Evolutionary conservation across 2,888 invertebrate genomes (phyloP).

Genomic region (Nomada flava): DNA sequence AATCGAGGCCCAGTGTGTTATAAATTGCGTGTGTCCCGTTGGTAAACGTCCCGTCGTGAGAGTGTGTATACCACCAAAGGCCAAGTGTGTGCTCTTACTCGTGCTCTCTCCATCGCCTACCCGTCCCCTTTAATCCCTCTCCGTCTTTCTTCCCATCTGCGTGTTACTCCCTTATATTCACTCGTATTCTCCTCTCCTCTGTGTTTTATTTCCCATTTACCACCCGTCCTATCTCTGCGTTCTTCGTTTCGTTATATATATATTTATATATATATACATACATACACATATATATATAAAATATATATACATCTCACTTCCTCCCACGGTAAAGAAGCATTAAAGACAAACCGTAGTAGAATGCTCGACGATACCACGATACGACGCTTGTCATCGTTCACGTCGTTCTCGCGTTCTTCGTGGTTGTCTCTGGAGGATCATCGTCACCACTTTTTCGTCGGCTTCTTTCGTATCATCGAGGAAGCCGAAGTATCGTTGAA

Average conservation of each 20-base stretch:
- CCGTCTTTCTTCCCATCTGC: constrained; percentile 33
- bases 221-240: not conserved
- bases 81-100: constrained; percentile 56
- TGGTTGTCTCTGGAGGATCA: constrained; percentile 20
- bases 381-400: constrained; percentile 55
- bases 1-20: constrained; percentile 22
- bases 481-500: constrained; percentile 9
- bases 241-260: not conserved
- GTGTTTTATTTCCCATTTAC: constrained; percentile 43
- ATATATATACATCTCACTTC: constrained; percentile 14
- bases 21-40: constrained; percentile 51
- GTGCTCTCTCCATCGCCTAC: constrained; percentile 16
- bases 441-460: constrained; percentile 3
- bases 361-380: constrained; percentile 63
- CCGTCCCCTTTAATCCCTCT: not conserved
- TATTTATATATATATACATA: no score
- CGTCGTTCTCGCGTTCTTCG: constrained; percentile 34
- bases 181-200: constrained; percentile 46
- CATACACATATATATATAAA: no score
- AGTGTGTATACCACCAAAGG: constrained; percentile 55
- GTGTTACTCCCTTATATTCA: constrained; percentile 20
- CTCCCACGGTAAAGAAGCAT: constrained; percentile 45
- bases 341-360: constrained; percentile 58
- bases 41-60: constrained; percentile 68
- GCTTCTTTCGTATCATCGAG: constrained; percentile 11